A percentile compares a stretch with the other conserved stretches of the same genome.
phyloP scores from a whole-genome alignment of 2,888 invertebrate genomes.

The Cheilosia scutellata region DNA sequence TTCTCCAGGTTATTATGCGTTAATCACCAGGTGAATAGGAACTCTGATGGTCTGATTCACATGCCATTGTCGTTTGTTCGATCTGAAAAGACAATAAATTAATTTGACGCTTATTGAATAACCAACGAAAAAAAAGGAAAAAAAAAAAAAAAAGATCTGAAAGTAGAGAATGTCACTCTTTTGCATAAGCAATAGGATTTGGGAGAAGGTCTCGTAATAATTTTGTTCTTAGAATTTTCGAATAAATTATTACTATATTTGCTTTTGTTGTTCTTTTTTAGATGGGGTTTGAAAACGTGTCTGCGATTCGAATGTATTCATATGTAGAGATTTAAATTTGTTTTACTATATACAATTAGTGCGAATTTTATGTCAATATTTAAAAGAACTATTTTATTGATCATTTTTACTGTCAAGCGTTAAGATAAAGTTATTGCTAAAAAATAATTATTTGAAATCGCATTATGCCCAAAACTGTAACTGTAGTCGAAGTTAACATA shows the following conservation, averaged over 20 bases:
- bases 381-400: no score
- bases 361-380: background rate
- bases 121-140: conserved; percentile 6
- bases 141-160: background rate
- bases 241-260: conserved; percentile 23
- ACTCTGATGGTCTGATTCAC: background rate
- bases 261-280: background rate
- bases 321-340: background rate
- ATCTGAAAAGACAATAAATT: conserved; percentile 48
- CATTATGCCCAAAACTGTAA: no score
- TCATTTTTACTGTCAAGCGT: no score
- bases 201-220: conserved; percentile 14
- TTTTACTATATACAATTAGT: background rate
- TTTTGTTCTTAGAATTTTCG: conserved; percentile 16
- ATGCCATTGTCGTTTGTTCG: conserved; percentile 12
- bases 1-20: background rate
- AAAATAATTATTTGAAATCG: no score
- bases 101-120: conserved; percentile 44
- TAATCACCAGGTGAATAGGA: conserved; percentile 1
- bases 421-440: no score
- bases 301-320: background rate
- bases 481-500: no score
- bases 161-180: conserved; percentile 27
- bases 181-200: conserved; percentile 36
- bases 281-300: background rate